Evolutionary conservation across 2,888 invertebrate genomes (phyloP).

Genomic region (Deilephila elpenor): DNA sequence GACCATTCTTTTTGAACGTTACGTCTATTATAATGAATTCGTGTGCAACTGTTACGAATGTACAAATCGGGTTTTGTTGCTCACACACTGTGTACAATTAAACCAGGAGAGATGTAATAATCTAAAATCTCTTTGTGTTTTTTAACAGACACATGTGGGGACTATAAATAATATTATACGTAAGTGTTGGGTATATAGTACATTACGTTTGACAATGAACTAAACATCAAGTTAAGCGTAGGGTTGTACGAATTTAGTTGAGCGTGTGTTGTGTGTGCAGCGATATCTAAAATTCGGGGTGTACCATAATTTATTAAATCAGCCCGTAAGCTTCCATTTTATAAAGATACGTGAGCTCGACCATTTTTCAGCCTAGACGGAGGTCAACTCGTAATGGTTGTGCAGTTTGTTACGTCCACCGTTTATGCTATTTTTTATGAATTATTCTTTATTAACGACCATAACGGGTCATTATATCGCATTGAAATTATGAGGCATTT

Average conservation of each 20-base stretch:
- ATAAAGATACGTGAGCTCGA: background rate
- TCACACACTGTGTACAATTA: slow-evolving; percentile 82
- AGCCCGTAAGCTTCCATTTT: slow-evolving; percentile 42
- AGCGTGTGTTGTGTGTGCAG: slow-evolving; percentile 72
- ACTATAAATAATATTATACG: slow-evolving; percentile 56
- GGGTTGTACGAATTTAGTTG: slow-evolving; percentile 77
- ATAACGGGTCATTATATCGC: slow-evolving; percentile 76
- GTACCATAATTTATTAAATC: slow-evolving; percentile 82
- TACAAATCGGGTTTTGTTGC: slow-evolving; percentile 74
- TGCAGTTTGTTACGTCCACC: slow-evolving; percentile 76
- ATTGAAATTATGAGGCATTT: slow-evolving; percentile 74
- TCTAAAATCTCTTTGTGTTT: slow-evolving; percentile 80
- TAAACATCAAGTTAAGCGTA: slow-evolving; percentile 79
- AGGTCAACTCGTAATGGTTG: background rate
- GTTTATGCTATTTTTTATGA: slow-evolving; percentile 76
- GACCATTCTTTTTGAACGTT: slow-evolving; percentile 53
- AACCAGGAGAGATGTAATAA: slow-evolving; percentile 82
- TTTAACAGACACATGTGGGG: slow-evolving; percentile 80
- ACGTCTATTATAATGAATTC: slow-evolving; percentile 63
- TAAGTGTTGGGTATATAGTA: slow-evolving; percentile 55
- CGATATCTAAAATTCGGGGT: slow-evolving; percentile 78
- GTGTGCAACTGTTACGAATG: slow-evolving; percentile 79
- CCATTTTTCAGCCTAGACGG: background rate
- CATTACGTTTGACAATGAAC: slow-evolving; percentile 75
- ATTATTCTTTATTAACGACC: slow-evolving; percentile 78